Evolutionary conservation across 2,888 invertebrate species (phyloP).

Genomic region (Amaurobius ferox): DNA sequence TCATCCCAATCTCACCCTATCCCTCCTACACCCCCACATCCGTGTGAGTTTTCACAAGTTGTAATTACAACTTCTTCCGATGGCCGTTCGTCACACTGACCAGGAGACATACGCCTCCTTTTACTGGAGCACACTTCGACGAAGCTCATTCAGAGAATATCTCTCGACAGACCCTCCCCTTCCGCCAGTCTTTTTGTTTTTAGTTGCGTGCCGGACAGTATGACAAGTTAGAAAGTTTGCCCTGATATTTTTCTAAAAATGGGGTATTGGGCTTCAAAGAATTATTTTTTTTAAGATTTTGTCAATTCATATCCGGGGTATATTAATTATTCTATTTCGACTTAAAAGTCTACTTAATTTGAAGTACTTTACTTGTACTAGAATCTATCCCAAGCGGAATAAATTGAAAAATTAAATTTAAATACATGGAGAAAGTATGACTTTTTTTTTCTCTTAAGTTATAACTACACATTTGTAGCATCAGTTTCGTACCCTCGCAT

Average conservation of each 20-base stretch:
- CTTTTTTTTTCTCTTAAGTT: no score
- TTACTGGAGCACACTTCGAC: background rate
- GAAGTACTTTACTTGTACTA: no score
- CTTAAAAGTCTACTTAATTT: no score
- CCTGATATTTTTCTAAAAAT: background rate
- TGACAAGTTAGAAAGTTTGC: background rate
- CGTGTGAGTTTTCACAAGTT: slow-evolving; percentile 42
- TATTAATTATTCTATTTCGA: no score
- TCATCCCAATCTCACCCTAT: background rate
- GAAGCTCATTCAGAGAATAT: slow-evolving; percentile 9
- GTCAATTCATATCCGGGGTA: no score
- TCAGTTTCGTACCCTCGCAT: no score
- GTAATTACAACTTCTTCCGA: slow-evolving; percentile 65
- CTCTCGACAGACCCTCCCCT: background rate
- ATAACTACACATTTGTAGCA: no score
- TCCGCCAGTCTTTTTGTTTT: background rate
- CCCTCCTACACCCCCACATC: background rate
- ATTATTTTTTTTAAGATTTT: no score
- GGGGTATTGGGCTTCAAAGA: no score
- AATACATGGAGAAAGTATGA: no score
- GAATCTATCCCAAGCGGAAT: no score
- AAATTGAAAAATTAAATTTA: no score
- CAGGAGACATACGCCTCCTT: slow-evolving; percentile 2
- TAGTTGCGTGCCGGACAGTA: background rate
- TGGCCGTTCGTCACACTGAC: slow-evolving; percentile 63